Evolutionary conservation across 2,888 invertebrate genomes (phyloP).

Genomic region (Agrochola lychnidis): DNA sequence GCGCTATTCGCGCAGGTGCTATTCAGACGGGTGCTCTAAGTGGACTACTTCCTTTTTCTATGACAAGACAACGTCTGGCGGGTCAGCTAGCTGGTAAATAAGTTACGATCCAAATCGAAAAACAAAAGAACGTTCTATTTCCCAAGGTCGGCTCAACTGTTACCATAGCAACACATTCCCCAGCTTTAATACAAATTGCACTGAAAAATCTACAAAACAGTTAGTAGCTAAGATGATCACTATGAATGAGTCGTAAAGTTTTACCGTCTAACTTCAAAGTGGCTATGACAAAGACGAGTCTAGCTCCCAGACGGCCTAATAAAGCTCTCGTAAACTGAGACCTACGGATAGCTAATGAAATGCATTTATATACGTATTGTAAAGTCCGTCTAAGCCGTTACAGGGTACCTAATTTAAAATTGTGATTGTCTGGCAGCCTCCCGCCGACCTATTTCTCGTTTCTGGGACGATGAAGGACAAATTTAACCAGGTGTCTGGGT

Average conservation of each 20-base stretch:
- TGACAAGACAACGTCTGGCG: neutral
- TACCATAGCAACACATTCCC: conserved; percentile 26
- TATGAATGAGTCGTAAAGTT: conserved; percentile 63
- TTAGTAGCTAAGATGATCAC: conserved; percentile 58
- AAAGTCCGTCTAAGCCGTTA: conserved; percentile 71
- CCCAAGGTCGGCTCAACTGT: conserved; percentile 1
- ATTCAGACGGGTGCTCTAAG: too few relatives aligned
- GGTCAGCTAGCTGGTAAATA: neutral
- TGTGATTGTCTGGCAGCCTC: conserved; percentile 88
- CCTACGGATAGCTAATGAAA: conserved; percentile 67
- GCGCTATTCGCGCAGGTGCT: too few relatives aligned
- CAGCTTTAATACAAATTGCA: conserved; percentile 39
- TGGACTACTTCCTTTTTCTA: too few relatives aligned
- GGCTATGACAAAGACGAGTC: conserved; percentile 46
- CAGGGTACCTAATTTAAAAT: conserved; percentile 87
- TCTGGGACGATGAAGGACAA: conserved; percentile 85
- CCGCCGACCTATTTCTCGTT: conserved; percentile 86
- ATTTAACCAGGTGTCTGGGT: conserved; percentile 84
- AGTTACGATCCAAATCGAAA: neutral
- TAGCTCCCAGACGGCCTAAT: conserved; percentile 61
- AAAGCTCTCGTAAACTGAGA: conserved; percentile 53
- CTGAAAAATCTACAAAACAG: conserved; percentile 58
- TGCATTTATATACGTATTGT: conserved; percentile 75
- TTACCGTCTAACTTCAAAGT: conserved; percentile 59
- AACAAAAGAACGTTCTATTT: neutral